Evolutionary conservation across 2,113 vertebrate species (phyloP).

Genomic region (Colistium nudipinnis): DNA sequence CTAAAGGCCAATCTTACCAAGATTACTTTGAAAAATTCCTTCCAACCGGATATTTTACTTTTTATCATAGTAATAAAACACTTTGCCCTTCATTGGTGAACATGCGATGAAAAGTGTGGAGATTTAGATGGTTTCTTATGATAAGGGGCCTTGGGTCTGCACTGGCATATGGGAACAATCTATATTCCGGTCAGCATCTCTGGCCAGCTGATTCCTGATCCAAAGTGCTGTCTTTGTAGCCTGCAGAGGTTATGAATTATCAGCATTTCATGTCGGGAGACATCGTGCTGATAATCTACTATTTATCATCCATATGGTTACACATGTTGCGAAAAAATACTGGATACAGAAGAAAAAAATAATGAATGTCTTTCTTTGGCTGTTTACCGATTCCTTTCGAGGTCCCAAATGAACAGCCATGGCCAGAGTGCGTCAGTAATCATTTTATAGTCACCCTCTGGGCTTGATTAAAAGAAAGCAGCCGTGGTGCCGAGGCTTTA

Average conservation of each 20-base stretch:
- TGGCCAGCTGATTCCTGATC: constrained; percentile 20
- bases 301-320: constrained; percentile 3
- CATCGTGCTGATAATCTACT: not conserved
- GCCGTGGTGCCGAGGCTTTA: not conserved
- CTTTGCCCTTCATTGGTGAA: not conserved
- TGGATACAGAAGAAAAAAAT: not conserved
- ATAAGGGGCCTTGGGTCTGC: constrained; percentile 23
- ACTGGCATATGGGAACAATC: constrained; percentile 27
- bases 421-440: constrained; percentile 18
- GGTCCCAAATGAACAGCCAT: constrained; percentile 4
- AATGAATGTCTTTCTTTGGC: not conserved
- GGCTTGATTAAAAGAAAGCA: constrained; percentile 35
- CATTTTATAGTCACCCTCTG: constrained; percentile 15
- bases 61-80: constrained; percentile 7
- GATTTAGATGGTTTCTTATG: constrained; percentile 8
- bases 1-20: not conserved
- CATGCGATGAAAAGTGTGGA: not conserved
- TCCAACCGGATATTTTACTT: not conserved
- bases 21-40: too few species aligned
- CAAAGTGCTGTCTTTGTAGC: constrained; percentile 28
- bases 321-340: not conserved
- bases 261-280: constrained; percentile 21
- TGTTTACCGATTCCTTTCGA: not conserved
- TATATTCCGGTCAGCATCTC: constrained; percentile 29
- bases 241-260: constrained; percentile 32